Percentiles rank a stretch among this genome's conserved stretches.
Conservation (phyloP, 64 coral and sea anemone species). For the Dendronephthya gigantea region DNA sequence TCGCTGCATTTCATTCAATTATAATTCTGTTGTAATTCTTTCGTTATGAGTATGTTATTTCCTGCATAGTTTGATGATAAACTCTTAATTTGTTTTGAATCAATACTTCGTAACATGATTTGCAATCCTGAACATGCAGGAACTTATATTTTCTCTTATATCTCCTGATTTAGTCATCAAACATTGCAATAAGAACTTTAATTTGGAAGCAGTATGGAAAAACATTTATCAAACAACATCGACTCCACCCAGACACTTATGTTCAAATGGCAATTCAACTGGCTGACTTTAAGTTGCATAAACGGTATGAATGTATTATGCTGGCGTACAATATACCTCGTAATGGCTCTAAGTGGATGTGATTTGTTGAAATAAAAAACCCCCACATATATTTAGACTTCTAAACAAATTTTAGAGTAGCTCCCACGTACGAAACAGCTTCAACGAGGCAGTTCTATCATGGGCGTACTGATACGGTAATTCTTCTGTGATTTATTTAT, state of each 20-base stretch:
- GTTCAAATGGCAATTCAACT: conserved; percentile 82
- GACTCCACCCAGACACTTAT: conserved; percentile 80
- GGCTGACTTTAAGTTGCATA: conserved; percentile 56
- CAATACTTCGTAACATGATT: too few species aligned
- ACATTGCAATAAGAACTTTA: conserved; percentile 7
- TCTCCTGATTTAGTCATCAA: conserved; percentile 29
- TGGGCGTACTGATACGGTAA: conserved; percentile 86
- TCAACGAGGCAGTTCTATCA: conserved; percentile 86
- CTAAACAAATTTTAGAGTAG: conserved; percentile 51
- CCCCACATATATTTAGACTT: neutral
- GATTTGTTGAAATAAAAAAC: neutral
- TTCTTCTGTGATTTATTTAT: neutral
- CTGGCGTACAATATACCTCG: too few species aligned
- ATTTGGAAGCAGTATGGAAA: conserved; percentile 56
- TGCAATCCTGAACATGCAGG: too few species aligned
- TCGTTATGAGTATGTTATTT: too few species aligned
- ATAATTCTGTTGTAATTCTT: too few species aligned
- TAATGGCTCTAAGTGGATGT: too few species aligned
- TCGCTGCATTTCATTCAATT: too few species aligned
- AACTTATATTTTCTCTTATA: too few species aligned
- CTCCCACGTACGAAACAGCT: conserved; percentile 68
- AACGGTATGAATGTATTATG: too few species aligned
- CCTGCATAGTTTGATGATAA: too few species aligned
- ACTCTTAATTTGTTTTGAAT: too few species aligned
- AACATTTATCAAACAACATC: conserved; percentile 46